A percentile compares a stretch with the other conserved stretches of the same genome.
phyloP scores from a whole-genome alignment of 2,797 vertebrate genomes.

The Chaetodon trifasciatus region DNA sequence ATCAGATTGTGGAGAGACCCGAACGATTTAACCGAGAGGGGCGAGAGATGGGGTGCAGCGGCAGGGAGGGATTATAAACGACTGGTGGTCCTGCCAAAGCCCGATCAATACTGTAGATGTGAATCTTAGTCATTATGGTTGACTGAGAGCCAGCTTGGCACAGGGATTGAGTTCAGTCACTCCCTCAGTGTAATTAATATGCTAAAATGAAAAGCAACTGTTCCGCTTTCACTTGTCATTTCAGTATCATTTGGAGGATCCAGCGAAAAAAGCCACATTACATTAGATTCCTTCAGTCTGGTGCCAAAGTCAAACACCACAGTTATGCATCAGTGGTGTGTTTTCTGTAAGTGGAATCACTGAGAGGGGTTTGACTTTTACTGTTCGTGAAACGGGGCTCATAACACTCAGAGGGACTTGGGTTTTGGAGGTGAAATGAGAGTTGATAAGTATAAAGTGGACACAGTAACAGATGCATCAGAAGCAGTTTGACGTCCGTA shows the following conservation, averaged over 20 bases:
- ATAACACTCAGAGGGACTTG: background rate
- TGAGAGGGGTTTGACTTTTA: background rate
- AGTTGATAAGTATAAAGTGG: background rate
- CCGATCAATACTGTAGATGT: slow-evolving; percentile 74
- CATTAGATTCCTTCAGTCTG: slow-evolving; percentile 9
- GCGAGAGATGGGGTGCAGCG: slow-evolving; percentile 35
- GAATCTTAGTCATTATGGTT: slow-evolving; percentile 74
- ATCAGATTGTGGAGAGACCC: slow-evolving; percentile 19
- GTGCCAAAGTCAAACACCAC: background rate
- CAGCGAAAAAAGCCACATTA: slow-evolving; percentile 33
- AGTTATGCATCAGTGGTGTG: background rate
- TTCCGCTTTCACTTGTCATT: slow-evolving; percentile 43
- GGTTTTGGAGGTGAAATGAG: background rate
- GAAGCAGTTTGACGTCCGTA: background rate
- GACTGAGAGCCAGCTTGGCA: slow-evolving; percentile 62
- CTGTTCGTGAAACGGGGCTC: background rate
- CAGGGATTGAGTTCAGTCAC: slow-evolving; percentile 54
- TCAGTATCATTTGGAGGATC: slow-evolving; percentile 39
- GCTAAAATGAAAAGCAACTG: slow-evolving; percentile 53
- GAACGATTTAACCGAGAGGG: slow-evolving; percentile 43
- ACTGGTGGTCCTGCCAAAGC: slow-evolving; percentile 62
- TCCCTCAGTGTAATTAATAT: slow-evolving; percentile 63
- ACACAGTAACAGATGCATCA: background rate
- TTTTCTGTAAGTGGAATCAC: background rate
- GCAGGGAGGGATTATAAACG: slow-evolving; percentile 67